Conservation (phyloP, 2,113 vertebrate species). For the Delphinus delphis region DNA sequence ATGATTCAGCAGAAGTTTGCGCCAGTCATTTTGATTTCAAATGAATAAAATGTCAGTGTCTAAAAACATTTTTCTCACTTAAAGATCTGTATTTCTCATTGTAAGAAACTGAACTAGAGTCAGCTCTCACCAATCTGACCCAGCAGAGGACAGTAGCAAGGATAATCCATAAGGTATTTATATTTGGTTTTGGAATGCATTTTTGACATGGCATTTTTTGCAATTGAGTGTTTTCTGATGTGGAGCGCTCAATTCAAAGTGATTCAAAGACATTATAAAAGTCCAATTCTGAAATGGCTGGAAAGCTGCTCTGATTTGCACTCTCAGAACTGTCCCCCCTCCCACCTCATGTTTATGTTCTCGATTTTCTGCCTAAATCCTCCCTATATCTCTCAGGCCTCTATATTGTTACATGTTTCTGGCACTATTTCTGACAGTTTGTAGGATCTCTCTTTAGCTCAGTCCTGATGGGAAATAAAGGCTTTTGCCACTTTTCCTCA, state of each 20-base stretch:
- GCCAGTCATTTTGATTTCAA: background rate
- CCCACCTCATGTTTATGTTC: background rate
- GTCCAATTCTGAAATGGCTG: background rate
- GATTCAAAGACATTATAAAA: background rate
- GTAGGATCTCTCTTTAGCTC: background rate
- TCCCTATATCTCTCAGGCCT: background rate
- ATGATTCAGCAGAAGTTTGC: background rate
- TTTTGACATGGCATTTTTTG: background rate
- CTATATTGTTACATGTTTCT: background rate
- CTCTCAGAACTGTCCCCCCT: background rate
- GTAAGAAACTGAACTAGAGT: background rate
- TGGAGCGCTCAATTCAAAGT: background rate
- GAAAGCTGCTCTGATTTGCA: background rate
- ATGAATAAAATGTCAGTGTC: background rate
- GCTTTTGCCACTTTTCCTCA: background rate
- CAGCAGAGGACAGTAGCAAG: background rate
- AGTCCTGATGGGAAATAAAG: background rate
- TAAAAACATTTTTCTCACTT: background rate
- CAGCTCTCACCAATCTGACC: background rate
- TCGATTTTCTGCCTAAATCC: background rate
- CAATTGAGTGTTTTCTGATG: background rate
- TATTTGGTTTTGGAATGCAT: background rate
- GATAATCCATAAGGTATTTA: background rate
- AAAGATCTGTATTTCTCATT: background rate
- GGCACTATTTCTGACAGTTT: background rate